Evolutionary conservation across 2,113 vertebrate species (phyloP), one percentile per base, ranked within the genome.

Genomic region (Gallinago media): DNA sequence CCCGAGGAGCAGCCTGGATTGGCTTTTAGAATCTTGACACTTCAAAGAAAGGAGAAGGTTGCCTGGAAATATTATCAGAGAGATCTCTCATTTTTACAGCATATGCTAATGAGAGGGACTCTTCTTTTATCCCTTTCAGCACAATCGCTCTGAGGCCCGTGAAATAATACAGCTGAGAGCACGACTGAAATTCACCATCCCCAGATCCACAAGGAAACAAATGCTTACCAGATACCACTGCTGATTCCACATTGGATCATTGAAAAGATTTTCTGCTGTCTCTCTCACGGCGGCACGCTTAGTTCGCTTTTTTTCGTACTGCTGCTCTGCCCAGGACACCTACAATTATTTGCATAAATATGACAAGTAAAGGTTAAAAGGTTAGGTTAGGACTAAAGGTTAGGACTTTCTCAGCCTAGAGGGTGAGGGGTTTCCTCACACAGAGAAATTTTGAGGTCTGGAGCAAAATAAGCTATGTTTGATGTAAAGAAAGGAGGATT

Each of bases 151-250:
- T 29, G 40, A 38, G 7, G 38, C 8, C 5, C 31, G 19, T 12
- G 12, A 78, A 88, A 79, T 3, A 72, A n/a, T 4, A 58, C 46
- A 73, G 16, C 49, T 72, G 55, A 49, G 2, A 55, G 73, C 47
- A 61, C n/a, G 76, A 19, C 11, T 8, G 13, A 72, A 75, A 67
- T 47, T 22, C 42, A 46, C 49, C 38, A 26, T 7, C 14, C 36
- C 22, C 31, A 7, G 2, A 7, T n/a, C 29, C 49, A 56, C 9
- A 34, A 6, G 6, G 21, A 61, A 84, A 17, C 13, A 85, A 58
- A 55, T 49, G 97, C 99, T 99, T 98, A 99, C 99, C 99, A 99
- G 97, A 89, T 99, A 99, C 99, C 99, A 99, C 97, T 99, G 99
- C 92, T 99, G 99, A 94, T 98, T 99, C 99, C 99, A 99, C 99